phyloP scores from a whole-genome alignment of 2,888 invertebrate genomes.

The Diaphora mendica region DNA sequence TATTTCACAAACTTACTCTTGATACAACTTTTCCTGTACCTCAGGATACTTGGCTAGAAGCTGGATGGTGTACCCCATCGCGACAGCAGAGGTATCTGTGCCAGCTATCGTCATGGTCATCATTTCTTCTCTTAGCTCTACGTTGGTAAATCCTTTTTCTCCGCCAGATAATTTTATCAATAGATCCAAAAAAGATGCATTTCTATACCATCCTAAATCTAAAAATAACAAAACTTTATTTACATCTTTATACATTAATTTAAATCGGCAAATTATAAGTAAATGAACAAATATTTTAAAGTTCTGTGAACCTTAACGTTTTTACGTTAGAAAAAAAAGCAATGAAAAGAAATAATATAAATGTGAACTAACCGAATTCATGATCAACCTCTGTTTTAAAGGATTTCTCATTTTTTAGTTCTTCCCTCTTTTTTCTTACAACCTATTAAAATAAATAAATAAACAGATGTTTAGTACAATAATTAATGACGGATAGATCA shows the following conservation, averaged over 20 bases:
- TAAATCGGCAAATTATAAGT: background rate
- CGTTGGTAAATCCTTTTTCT: slow-evolving; percentile 80
- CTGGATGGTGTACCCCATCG: slow-evolving; percentile 75
- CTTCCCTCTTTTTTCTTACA: slow-evolving; percentile 65
- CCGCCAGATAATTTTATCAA: slow-evolving; percentile 82
- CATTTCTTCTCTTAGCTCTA: slow-evolving; percentile 86
- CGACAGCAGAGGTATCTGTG: slow-evolving; percentile 82
- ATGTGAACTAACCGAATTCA: slow-evolving; percentile 62
- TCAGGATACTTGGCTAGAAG: slow-evolving; percentile 79
- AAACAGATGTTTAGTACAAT: background rate
- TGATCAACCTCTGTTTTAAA: slow-evolving; percentile 61
- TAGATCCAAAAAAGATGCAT: slow-evolving; percentile 85
- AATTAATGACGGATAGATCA: too few relatives aligned
- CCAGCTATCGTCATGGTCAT: slow-evolving; percentile 86
- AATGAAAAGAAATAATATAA: background rate
- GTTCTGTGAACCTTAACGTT: too few relatives aligned
- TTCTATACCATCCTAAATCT: slow-evolving; percentile 71
- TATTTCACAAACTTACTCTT: slow-evolving; percentile 70
- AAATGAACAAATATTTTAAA: too few relatives aligned
- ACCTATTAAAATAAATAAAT: slow-evolving; percentile 58
- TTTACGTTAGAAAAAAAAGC: background rate
- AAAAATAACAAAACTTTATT: slow-evolving; percentile 14
- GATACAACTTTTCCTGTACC: slow-evolving; percentile 76
- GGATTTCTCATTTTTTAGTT: slow-evolving; percentile 58
- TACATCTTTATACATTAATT: background rate